Evolutionary conservation across 2,797 vertebrate species (phyloP), one percentile per base, ranked within the genome.

Genomic region (Cyprinodon diabolis): DNA sequence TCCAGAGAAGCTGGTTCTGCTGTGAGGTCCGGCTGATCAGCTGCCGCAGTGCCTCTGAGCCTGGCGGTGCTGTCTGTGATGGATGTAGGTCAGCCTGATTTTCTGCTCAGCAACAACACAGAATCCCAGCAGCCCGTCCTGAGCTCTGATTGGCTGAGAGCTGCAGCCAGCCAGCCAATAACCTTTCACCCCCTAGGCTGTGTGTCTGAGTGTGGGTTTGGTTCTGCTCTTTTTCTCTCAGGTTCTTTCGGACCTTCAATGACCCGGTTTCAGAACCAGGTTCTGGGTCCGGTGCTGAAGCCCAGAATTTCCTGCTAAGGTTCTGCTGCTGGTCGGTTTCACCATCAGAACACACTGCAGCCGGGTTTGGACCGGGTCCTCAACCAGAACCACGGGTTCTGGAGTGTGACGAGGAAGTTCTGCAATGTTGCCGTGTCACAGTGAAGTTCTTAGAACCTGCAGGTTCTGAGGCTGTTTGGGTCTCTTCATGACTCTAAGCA

Each of bases 81-180:
- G 75, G 89, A 92, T 91, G 84, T 90, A 91, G 88, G 89, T 91
- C 88, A 90, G 87, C 5, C 84, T 83, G 80, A 87, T 79, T 82
- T 91, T 90, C 92, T 88, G 93, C 94, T 92, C 94, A 90, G 94
- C 94, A 95, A 95, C 94, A 94, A 92, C 87, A 86, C 88, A 91
- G 92, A 94, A 94, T 92, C 93, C 87, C 89, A 90, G 86, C 91
- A 90, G 84, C 90, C 86, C 90, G 91, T 90, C 78, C 90, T 82
- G 25, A 76, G 83, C 83, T 88, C 82, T 90, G 90, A 92, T 94
- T 93, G 93, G 91, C 83, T 87, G 80, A 92, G 84, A 89, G 91
- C 86, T 81, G 70, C 79, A 81, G 84, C 68, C 82, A 87, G 74
- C 51, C 89, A 94, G 84, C 94, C 94, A 95, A 95, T 95, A 94